Percentiles rank a stretch among this genome's conserved stretches.
These are phyloP conservation scores for Drosophila virilis DNA, from an alignment of 1,140 invertebrate species.

Conservation along the genomic window DNA sequence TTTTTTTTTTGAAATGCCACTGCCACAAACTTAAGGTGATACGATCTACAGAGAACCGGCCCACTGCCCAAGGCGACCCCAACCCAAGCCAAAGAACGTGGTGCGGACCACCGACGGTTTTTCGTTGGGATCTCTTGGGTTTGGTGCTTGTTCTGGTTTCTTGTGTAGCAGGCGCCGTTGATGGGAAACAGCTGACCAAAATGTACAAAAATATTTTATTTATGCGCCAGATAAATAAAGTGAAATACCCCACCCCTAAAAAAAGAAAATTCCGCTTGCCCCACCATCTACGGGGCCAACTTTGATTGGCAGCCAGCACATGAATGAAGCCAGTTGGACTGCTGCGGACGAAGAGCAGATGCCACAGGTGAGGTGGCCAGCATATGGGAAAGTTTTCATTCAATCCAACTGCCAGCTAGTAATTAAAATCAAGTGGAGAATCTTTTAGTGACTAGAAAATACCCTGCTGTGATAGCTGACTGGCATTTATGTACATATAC, in stretches of 20 bases:
- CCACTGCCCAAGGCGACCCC: slow-evolving; percentile 3
- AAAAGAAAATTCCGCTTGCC: slow-evolving; percentile 4
- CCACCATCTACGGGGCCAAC: background rate
- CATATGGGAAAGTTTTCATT: slow-evolving; percentile 8
- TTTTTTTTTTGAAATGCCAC: slow-evolving; percentile 58
- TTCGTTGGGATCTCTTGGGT: slow-evolving; percentile 5
- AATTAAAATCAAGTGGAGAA: background rate
- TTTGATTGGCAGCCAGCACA: slow-evolving; percentile 51
- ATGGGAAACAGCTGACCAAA: slow-evolving; percentile 78
- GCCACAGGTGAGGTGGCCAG: slow-evolving; percentile 27
- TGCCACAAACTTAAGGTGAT: slow-evolving; percentile 57
- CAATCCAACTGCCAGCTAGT: background rate
- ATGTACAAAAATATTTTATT: slow-evolving; percentile 78
- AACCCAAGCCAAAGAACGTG: background rate
- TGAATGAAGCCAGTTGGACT: slow-evolving; percentile 19
- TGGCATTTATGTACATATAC: too few relatives aligned
- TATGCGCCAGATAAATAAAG: slow-evolving; percentile 75
- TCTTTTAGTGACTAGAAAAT: background rate
- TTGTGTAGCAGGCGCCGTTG: slow-evolving; percentile 72
- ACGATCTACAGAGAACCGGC: slow-evolving; percentile 45
- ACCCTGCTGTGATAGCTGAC: too few relatives aligned
- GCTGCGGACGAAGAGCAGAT: slow-evolving; percentile 39
- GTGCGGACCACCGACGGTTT: slow-evolving; percentile 62
- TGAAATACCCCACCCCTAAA: slow-evolving; percentile 27
- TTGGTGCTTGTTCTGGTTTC: slow-evolving; percentile 19